Base-by-base conservation (phyloP, 2,888 invertebrate species). In the Erebia ligea region DNA sequence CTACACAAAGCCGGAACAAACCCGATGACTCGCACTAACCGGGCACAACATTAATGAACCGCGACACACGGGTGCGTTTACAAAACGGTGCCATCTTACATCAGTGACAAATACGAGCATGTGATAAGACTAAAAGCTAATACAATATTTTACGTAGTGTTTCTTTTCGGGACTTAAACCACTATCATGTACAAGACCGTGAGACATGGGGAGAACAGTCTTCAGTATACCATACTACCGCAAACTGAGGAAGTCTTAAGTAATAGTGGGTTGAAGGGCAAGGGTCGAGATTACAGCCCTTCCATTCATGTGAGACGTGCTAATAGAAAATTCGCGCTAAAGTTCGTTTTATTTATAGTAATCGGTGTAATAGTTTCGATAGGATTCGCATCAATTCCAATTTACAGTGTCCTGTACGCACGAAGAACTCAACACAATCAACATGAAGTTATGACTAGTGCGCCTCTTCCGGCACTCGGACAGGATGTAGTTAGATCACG, bases 191-290 rank as follows among this genome's bases (percentile, higher is more conserved):
- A 96, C 90, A 96, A 96, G 90, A 96, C 96, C 78, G 96, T 96
- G 84, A 92, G 96, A 75, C 96, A 96, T 86, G 96, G 96, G 75
- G 96, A 96, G 86, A 95, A 96, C 81, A 95, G 96, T 83, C 94
- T 96, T 79, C 96, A 96, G 83, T 96, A 96, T 87, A 96, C 96
- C 78, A 96, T 96, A 80, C 92, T 96, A 76, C 96, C 96, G 72
- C 96, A 96, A 86, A 95, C 95, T 71, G 96, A 96, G 84, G 95
- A 95, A 84, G 94, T 95, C 78, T 88, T 95, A 72, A 94, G 86
- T 78, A 95, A 95, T 79, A 95, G 95, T 78, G 95, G 95, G 71
- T 80, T 94, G 74, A 93, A 94, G 77, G 93, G 94, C 74, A 94
- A 92, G 78, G 94, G 94, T 71, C 86, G 92, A 67, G 93, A 94